Percentiles rank a stretch among this genome's conserved stretches.
phyloP scores from a whole-genome alignment of 2,888 invertebrate genomes.

The Pandemis corylana region DNA sequence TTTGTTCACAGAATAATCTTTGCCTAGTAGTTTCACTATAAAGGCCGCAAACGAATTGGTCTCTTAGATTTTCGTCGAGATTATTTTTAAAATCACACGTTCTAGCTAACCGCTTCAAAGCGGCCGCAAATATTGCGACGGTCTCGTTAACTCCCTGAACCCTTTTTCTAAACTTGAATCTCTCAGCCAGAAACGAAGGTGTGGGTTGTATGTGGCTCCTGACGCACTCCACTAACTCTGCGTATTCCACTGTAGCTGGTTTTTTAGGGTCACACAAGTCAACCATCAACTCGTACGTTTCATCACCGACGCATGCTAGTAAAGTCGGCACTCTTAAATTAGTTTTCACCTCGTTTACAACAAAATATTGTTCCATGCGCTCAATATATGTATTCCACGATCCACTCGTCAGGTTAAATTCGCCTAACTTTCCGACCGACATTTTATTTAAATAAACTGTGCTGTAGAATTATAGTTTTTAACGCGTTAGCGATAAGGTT shows the following conservation, averaged over 20 bases:
- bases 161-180: constrained; percentile 7
- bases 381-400: too few relatives aligned
- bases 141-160: constrained; percentile 8
- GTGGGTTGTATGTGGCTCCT: constrained; percentile 13
- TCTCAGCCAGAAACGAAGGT: constrained; percentile 1
- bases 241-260: neutral
- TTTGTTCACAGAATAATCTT: constrained; percentile 8
- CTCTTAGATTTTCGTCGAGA: constrained; percentile 18
- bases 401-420: too few relatives aligned
- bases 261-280: constrained; percentile 14
- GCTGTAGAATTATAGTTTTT: too few relatives aligned
- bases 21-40: neutral
- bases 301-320: neutral
- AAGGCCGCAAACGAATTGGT: constrained; percentile 26
- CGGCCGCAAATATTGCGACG: constrained; percentile 16
- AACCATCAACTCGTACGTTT: constrained; percentile 19
- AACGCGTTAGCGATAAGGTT: too few relatives aligned
- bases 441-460: too few relatives aligned
- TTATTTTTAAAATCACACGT: constrained; percentile 7
- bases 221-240: neutral
- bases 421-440: too few relatives aligned
- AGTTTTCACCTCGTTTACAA: too few relatives aligned
- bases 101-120: constrained; percentile 2
- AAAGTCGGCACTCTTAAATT: too few relatives aligned
- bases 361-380: too few relatives aligned